phyloP scores from a whole-genome alignment of 2,888 invertebrate genomes.

The Drosophila longiperda region DNA sequence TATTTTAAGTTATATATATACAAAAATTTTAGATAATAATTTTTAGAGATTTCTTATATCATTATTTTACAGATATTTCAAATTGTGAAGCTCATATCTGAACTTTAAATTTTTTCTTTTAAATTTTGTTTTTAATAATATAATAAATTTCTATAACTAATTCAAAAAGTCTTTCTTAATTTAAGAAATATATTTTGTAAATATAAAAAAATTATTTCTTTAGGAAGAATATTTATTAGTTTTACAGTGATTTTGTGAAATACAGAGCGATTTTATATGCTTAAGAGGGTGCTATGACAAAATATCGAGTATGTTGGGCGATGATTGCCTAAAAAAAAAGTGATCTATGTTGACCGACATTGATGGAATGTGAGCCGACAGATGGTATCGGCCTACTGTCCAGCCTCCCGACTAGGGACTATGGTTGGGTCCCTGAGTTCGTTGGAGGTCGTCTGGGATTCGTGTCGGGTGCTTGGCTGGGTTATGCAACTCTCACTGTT shows the following conservation, averaged over 20 bases:
- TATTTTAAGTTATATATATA: background rate
- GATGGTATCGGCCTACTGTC: conserved; percentile 17
- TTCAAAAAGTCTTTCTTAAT: background rate
- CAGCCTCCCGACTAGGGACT: conserved; percentile 16
- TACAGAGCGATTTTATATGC: background rate
- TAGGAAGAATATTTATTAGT: background rate
- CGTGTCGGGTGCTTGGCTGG: background rate
- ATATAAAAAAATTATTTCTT: background rate
- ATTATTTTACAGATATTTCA: too few relatives aligned
- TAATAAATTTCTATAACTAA: too few relatives aligned
- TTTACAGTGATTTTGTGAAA: background rate
- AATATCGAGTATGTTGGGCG: conserved; percentile 13
- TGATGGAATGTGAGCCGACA: conserved; percentile 69
- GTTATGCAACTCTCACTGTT: conserved; percentile 58
- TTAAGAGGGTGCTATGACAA: conserved; percentile 41
- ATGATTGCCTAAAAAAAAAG: conserved; percentile 11
- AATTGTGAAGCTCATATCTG: too few relatives aligned
- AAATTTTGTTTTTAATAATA: background rate
- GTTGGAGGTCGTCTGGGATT: background rate
- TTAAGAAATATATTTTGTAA: background rate
- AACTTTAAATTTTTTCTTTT: too few relatives aligned
- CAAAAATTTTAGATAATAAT: too few relatives aligned
- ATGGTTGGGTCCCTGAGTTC: conserved; percentile 11
- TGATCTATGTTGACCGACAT: conserved; percentile 52
- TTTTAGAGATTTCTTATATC: too few relatives aligned